Conservation (phyloP, 1,140 invertebrate species). For the Subanguina moxae region DNA sequence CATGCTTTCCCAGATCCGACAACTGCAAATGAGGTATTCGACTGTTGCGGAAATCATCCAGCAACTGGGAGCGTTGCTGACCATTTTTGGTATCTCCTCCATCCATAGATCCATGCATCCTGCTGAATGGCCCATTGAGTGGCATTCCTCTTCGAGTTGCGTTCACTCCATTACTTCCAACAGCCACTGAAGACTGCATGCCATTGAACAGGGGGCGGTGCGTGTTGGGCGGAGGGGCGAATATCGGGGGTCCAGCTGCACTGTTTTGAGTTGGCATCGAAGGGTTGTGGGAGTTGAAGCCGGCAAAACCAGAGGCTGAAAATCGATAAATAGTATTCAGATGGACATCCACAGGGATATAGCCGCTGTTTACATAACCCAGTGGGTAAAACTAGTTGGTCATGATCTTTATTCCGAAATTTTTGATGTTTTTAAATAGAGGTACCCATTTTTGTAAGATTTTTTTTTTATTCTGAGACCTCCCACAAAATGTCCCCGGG, state of each 20-base stretch:
- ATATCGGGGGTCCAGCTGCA: background rate
- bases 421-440: too few relatives aligned
- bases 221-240: background rate
- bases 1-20: slow-evolving; percentile 83
- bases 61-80: slow-evolving; percentile 43
- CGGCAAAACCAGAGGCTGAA: slow-evolving; percentile 19
- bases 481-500: background rate
- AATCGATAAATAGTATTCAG: slow-evolving; percentile 1
- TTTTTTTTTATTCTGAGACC: too few relatives aligned
- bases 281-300: background rate
- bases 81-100: slow-evolving; percentile 24
- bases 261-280: background rate
- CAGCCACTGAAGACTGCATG: slow-evolving; percentile 1
- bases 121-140: background rate
- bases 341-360: too few relatives aligned
- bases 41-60: slow-evolving; percentile 56
- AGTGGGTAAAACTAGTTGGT: too few relatives aligned
- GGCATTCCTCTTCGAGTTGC: background rate
- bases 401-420: too few relatives aligned
- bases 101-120: slow-evolving; percentile 9
- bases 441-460: too few relatives aligned
- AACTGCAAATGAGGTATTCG: slow-evolving; percentile 82
- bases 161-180: background rate
- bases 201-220: background rate
- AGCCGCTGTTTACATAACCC: too few relatives aligned